Evolutionary conservation across 1,140 invertebrate species (phyloP), one percentile per base, ranked within the genome.

Genomic region (Drosophila leontia): DNA sequence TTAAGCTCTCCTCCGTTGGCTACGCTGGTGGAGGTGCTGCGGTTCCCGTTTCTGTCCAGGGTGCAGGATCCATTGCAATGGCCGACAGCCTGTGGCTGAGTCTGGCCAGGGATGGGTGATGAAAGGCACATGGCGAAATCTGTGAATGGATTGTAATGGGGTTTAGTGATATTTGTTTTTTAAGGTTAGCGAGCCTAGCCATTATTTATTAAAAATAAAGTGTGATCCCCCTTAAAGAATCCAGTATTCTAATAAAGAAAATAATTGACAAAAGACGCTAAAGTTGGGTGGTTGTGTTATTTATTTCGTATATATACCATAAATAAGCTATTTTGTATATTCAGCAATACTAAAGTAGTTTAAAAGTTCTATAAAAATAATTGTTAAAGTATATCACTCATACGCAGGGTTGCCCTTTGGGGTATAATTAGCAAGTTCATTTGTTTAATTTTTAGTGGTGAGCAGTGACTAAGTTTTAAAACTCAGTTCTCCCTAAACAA

Each of bases 61-160:
- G n/a, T 56, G 26, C 60, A 77, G 19, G 63, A 62, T 53, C 68
- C 80, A 7, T 88, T 80, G 37, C 77, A 78, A 8, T 63, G 75
- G 19, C 61, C 65, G 4, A 60, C 74, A 37, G 63, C 13, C 15
- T 37, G 26, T 5, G 50, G n/a, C 63, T 35, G 56, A 11, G 34
- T 74, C 35, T 80, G 72, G 26, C 51, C 75, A 23, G 76, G 58
- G 2, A 81, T 75, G 34, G 87, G 87, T 47, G 84, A 84, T 29
- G 91, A 92, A 79, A 92, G 91, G 85, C 91, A 92, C 91, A 92
- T 92, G 53, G 13, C 19, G 5, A 39, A 19, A 35, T 56, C 53
- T 56, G 35, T 23, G 1, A 23, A 7, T 23, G 12, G 2, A 23
- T 1, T 23, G 34, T 2, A 26, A 15, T 26, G 13, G 17, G 2